Percentiles rank a stretch among this genome's conserved stretches.
phyloP scores from a whole-genome alignment of 2,888 invertebrate species.

The Taphrorychus bicolor region DNA sequence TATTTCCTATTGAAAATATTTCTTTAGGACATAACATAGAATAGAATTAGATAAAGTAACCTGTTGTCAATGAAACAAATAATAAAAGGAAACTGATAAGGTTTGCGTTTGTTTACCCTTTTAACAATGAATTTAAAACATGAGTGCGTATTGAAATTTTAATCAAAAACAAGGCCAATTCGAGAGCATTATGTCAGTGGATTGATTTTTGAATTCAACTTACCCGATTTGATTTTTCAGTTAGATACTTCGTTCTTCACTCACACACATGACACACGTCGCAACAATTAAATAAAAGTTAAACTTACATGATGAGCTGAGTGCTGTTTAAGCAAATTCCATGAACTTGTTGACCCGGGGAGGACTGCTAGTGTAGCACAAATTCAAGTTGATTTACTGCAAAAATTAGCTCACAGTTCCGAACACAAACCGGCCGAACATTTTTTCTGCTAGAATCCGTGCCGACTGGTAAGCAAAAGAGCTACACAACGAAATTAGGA shows the following conservation, averaged over 20 bases:
- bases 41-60: no score
- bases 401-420: slow-evolving; percentile 2
- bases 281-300: background rate
- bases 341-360: slow-evolving; percentile 24
- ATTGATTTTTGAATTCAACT: background rate
- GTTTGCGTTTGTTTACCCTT: no score
- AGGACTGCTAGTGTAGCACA: slow-evolving; percentile 23
- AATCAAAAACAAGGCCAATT: no score
- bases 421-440: slow-evolving; percentile 15
- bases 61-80: no score
- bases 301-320: slow-evolving; percentile 35
- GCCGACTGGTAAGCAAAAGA: background rate
- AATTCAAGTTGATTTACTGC: slow-evolving; percentile 6
- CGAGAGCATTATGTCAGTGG: no score
- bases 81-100: no score
- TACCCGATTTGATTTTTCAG: background rate
- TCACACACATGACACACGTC: no score
- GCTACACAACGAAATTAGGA: background rate
- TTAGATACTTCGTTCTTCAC: no score
- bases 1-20: no score
- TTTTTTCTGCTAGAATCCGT: slow-evolving; percentile 9
- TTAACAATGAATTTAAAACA: no score
- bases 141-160: no score
- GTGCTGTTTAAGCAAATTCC: slow-evolving; percentile 36
- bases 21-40: no score